These are phyloP conservation scores for Ceriagrion tenellum DNA, from an alignment of 2,888 invertebrate genomes.

Conservation along the genomic window DNA sequence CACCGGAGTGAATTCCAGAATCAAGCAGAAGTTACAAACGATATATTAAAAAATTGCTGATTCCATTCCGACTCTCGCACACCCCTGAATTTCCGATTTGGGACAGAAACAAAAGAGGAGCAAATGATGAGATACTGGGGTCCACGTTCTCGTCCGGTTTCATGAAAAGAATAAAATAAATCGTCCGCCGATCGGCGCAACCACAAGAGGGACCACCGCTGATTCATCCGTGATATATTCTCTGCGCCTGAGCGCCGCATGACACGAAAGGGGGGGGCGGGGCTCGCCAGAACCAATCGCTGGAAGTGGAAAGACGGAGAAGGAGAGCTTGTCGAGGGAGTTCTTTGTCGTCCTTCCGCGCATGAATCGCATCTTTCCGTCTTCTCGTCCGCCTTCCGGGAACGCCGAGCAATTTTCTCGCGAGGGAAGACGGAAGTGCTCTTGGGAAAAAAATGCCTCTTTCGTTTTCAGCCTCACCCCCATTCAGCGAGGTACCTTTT, in stretches of 20 bases:
- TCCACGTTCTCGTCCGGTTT: not conserved
- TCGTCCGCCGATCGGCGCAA: not conserved
- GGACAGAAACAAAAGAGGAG: not conserved
- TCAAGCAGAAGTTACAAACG: no score
- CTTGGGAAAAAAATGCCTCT: not conserved
- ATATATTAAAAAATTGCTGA: no score
- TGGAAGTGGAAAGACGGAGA: not conserved
- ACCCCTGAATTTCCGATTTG: no score
- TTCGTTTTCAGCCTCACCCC: not conserved
- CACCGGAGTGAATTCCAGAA: no score
- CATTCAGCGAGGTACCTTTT: no score
- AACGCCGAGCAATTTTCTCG: not conserved
- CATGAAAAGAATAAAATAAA: not conserved
- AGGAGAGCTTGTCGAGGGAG: not conserved
- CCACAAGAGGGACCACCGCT: not conserved
- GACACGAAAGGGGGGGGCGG: not conserved
- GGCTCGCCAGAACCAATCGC: not conserved
- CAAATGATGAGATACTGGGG: not conserved
- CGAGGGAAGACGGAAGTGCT: not conserved
- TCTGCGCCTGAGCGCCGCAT: not conserved
- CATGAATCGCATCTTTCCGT: not conserved
- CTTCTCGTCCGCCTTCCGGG: not conserved
- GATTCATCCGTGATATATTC: not conserved
- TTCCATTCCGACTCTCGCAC: no score
- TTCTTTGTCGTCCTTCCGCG: not conserved